These are phyloP conservation scores for Baryphthengus martii DNA, from an alignment of 2,113 vertebrate genomes.

Conservation along the genomic window DNA sequence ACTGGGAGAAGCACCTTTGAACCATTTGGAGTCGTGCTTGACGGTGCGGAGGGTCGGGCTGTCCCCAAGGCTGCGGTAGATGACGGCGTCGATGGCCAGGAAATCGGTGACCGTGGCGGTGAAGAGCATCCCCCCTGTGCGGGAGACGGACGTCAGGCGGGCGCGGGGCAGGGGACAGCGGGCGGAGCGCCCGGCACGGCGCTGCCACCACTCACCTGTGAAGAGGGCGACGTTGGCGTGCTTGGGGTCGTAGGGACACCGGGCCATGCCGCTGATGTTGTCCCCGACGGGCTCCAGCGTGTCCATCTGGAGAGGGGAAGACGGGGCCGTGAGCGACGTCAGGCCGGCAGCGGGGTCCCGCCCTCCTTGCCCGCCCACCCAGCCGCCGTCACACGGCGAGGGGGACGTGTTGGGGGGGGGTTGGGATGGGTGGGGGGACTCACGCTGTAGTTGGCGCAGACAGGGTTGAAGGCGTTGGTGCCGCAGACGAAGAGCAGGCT, in stretches of 20 bases:
- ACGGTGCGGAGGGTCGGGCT: slow-evolving; percentile 89
- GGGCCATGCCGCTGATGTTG: slow-evolving; percentile 93
- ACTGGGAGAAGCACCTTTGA: slow-evolving; percentile 79
- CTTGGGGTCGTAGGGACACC: slow-evolving; percentile 95
- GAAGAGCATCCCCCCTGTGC: slow-evolving; percentile 90
- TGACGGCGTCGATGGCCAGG: slow-evolving; percentile 93
- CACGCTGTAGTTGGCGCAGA: slow-evolving; percentile 95
- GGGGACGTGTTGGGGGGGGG: neutral
- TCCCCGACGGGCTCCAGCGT: slow-evolving; percentile 88
- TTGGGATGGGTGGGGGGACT: slow-evolving; percentile 66
- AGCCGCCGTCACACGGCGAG: too few relatives aligned
- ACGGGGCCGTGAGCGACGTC: neutral
- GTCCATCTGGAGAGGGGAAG: slow-evolving; percentile 76
- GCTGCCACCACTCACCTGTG: slow-evolving; percentile 79
- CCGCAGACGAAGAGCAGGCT: slow-evolving; percentile 90
- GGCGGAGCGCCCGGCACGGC: rapidly evolving
- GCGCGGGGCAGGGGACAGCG: rapidly evolving
- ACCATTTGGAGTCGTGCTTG: slow-evolving; percentile 98
- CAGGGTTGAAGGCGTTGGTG: slow-evolving; percentile 94
- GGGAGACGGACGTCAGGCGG: neutral
- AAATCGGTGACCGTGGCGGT: slow-evolving; percentile 96
- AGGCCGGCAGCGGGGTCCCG: neutral
- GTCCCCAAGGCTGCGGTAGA: slow-evolving; percentile 94
- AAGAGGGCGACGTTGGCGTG: slow-evolving; percentile 95
- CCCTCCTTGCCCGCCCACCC: too few relatives aligned